These are phyloP conservation scores for Melanotaenia trifasciata DNA, from an alignment of 2,797 vertebrate genomes.

Conservation along the genomic window DNA sequence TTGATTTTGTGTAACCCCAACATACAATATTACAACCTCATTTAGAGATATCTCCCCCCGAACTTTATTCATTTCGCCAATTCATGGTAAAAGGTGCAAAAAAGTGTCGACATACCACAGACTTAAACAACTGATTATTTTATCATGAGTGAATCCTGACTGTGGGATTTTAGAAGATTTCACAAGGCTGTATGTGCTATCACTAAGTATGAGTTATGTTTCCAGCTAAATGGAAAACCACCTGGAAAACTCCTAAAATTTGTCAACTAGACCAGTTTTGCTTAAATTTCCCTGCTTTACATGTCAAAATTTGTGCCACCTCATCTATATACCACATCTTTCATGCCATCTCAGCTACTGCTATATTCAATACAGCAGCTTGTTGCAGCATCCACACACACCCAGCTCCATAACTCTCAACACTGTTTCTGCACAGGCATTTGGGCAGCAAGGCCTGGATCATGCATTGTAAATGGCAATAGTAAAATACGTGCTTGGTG, in stretches of 20 bases:
- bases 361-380: not conserved
- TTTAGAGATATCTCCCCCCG: not conserved
- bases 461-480: slow-evolving; percentile 78
- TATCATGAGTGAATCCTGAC: not conserved
- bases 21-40: not conserved
- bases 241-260: too few species aligned
- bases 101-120: not conserved
- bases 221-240: not conserved
- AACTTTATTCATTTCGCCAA: not conserved
- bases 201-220: not conserved
- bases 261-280: not conserved
- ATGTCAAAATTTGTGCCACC: not conserved
- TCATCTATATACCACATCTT: not conserved
- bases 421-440: slow-evolving; percentile 69
- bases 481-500: slow-evolving; percentile 78
- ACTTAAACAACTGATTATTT: not conserved
- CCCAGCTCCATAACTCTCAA: slow-evolving; percentile 57
- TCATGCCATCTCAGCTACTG: not conserved
- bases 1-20: not conserved
- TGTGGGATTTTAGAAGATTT: slow-evolving; percentile 1
- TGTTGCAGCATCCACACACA: not conserved
- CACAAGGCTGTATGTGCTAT: not conserved
- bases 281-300: not conserved
- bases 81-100: not conserved
- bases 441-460: slow-evolving; percentile 71